These are phyloP conservation scores for Acyrthosiphon pisum DNA, from an alignment of 1,140 invertebrate species.

Conservation along the genomic window DNA sequence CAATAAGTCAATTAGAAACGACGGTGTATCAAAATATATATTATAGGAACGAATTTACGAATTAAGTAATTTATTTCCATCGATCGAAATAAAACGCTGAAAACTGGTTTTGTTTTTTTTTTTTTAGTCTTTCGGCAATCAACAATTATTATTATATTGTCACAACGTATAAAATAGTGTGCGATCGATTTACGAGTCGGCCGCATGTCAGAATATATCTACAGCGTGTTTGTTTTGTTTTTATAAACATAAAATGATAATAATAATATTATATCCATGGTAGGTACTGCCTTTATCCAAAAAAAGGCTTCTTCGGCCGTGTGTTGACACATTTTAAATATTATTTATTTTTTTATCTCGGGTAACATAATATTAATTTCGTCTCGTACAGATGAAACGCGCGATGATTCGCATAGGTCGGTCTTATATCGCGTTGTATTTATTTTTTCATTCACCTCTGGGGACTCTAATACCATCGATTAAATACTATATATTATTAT, in stretches of 20 bases:
- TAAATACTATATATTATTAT: too few species aligned
- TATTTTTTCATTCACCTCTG: too few species aligned
- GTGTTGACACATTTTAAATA: too few species aligned
- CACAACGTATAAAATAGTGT: background rate
- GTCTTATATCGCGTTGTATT: too few species aligned
- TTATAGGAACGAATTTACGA: background rate
- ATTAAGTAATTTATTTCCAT: background rate
- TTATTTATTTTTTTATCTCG: too few species aligned
- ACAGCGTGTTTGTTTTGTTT: background rate
- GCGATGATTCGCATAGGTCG: too few species aligned
- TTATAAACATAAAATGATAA: too few species aligned
- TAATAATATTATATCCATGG: background rate
- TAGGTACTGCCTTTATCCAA: background rate
- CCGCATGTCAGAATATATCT: background rate
- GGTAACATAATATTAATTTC: too few species aligned
- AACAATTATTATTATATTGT: background rate
- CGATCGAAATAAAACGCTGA: background rate
- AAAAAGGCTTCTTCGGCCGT: too few species aligned
- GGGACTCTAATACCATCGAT: too few species aligned
- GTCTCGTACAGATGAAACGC: too few species aligned
- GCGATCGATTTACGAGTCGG: background rate
- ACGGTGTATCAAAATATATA: background rate
- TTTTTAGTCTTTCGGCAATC: background rate
- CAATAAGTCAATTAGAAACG: slow-evolving; percentile 16
- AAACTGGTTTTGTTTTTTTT: background rate